Evolutionary conservation across 2,888 invertebrate species (phyloP), one percentile per base, ranked within the genome.

Genomic region (Philaethria dido): DNA sequence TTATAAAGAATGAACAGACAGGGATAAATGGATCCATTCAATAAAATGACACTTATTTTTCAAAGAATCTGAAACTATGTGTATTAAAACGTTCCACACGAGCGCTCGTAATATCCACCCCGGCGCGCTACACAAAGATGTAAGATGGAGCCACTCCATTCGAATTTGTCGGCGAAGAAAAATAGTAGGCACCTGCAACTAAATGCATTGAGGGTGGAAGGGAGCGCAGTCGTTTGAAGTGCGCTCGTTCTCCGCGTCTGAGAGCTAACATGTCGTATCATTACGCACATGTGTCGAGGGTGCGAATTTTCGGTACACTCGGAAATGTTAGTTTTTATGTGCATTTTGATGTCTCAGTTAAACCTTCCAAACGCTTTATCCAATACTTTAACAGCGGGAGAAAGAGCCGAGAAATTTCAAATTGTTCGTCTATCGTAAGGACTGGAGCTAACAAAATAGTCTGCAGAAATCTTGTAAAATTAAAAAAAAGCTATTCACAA

Each of bases 101-200:
- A 80, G 79, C 73, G 75, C 74, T 2, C 72, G 74, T 76, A 76
- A 29, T 33, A 60, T 45, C 70, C 72, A 62, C 75, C 76, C 75
- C 77, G 70, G 74, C 66, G 74, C 66, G 66, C 45, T 61, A 72
- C 73, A 80, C 77, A 79, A 77, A 81, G 79, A 80, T 77, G 75
- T 78, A 75, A 76, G 76, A 82, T 74, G 74, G 74, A 75, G 76
- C 80, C 75, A 82, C 85, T 85, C 82, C 75, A 85, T 86, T 80
- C 81, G 85, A 84, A 87, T 86, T 87, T 84, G 87, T 85, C 84
- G 81, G 83, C 78, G 81, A 86, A 88, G 89, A 89, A 87, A 88
- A 88, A 89, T 89, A 80, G 87, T 84, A 85, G 83, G 84, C 88
- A 89, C 88, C 90, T 90, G 90, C 90, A 89, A 85, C 85, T 89